Evolutionary conservation across 2,113 vertebrate species (phyloP).

Genomic region (Rhynchomys soricoides): DNA sequence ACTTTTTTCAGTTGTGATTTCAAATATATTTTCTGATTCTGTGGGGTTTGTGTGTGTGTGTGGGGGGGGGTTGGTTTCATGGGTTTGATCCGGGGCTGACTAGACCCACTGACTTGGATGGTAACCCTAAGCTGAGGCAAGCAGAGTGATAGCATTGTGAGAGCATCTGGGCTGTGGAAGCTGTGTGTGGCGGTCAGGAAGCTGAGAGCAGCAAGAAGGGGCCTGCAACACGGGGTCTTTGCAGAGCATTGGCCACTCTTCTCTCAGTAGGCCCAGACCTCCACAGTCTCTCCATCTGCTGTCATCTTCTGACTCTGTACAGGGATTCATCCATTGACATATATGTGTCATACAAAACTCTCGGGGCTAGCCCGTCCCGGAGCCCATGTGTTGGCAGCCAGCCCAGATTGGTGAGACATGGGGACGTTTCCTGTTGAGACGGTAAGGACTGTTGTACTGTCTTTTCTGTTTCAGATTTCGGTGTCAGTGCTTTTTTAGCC

Average conservation of each 20-base stretch:
- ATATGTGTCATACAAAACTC: background rate
- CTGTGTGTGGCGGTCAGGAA: background rate
- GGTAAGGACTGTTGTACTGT: slow-evolving; percentile 17
- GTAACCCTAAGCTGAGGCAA: background rate
- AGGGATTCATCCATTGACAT: background rate
- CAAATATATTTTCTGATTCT: background rate
- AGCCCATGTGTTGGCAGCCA: background rate
- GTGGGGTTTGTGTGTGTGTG: background rate
- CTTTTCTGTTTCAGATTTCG: slow-evolving; percentile 91
- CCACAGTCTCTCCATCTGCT: background rate
- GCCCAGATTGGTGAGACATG: background rate
- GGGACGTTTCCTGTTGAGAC: background rate
- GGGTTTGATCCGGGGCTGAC: background rate
- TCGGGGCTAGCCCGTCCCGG: background rate
- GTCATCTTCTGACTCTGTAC: too few species aligned
- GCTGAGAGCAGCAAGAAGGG: background rate
- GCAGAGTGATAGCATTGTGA: background rate
- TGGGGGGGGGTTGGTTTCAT: background rate
- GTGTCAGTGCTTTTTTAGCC: slow-evolving; percentile 98
- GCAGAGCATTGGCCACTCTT: background rate
- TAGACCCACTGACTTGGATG: background rate
- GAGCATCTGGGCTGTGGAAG: background rate
- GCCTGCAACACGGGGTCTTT: background rate
- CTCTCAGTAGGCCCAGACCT: background rate
- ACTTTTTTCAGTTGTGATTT: background rate